Conservation (phyloP, 2,797 vertebrate species). For the Muscicapa striata region DNA sequence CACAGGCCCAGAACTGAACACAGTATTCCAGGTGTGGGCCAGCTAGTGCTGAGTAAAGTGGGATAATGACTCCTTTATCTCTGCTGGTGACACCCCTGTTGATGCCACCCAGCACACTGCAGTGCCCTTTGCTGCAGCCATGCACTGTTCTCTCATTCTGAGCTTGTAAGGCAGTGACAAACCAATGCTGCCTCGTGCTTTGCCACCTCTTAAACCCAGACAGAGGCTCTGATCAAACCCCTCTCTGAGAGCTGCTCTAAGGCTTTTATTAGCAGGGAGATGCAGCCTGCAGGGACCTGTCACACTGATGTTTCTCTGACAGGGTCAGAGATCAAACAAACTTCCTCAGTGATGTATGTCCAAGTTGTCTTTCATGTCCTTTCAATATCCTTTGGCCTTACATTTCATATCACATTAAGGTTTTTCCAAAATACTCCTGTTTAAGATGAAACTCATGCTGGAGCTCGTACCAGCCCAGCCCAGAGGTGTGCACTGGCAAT, state of each 20-base stretch:
- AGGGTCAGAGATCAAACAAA: slow-evolving; percentile 58
- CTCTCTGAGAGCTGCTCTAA: background rate
- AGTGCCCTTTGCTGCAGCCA: background rate
- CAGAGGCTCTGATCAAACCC: background rate
- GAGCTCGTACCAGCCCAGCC: background rate
- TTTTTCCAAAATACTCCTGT: background rate
- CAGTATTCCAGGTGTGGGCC: background rate
- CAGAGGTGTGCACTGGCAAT: background rate
- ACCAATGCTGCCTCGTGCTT: background rate
- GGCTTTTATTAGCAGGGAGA: background rate
- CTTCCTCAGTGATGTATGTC: background rate
- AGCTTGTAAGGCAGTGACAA: background rate
- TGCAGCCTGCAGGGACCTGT: slow-evolving; percentile 8
- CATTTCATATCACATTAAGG: background rate
- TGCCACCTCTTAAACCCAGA: background rate
- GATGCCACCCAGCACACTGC: background rate
- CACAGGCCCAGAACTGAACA: background rate
- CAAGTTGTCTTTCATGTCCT: background rate
- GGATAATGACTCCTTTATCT: background rate
- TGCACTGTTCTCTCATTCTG: background rate
- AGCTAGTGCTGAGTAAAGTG: background rate
- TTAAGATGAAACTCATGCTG: background rate
- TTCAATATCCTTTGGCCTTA: background rate
- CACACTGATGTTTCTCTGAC: background rate
- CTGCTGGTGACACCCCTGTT: background rate